A percentile compares a stretch with the other conserved stretches of the same genome.
These are phyloP conservation scores for Philopotamus ludificatus DNA, from an alignment of 1,140 invertebrate species.

Conservation along the genomic window DNA sequence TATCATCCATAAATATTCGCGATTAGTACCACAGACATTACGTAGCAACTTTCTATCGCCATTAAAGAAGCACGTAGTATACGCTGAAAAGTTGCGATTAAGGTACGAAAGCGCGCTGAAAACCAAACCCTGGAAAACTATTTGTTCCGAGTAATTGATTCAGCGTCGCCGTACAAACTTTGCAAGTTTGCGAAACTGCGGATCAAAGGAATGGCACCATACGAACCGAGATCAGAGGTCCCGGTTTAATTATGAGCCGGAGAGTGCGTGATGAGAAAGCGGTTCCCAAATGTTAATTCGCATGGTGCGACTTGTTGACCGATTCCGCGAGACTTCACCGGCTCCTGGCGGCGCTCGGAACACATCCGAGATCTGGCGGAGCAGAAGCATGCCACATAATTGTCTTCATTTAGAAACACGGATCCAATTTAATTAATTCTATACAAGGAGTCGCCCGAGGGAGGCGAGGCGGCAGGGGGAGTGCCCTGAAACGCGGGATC, in stretches of 20 bases:
- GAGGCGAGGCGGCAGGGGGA: not conserved
- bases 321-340: too few relatives aligned
- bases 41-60: too few relatives aligned
- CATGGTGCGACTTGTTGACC: too few relatives aligned
- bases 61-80: too few relatives aligned
- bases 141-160: slow-evolving; percentile 17
- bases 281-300: too few relatives aligned
- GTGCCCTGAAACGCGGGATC: not conserved
- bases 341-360: too few relatives aligned
- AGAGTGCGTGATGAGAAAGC: too few relatives aligned
- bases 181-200: slow-evolving; percentile 5
- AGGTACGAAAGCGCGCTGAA: not conserved
- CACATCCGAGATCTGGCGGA: not conserved
- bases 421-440: slow-evolving; percentile 11
- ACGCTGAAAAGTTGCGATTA: too few relatives aligned
- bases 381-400: not conserved
- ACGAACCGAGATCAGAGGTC: slow-evolving; percentile 4
- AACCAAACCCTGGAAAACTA: slow-evolving; percentile 1
- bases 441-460: not conserved
- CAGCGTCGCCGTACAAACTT: not conserved
- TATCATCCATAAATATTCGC: too few relatives aligned
- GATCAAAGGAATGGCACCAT: slow-evolving; percentile 11
- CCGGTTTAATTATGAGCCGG: slow-evolving; percentile 5
- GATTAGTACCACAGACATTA: too few relatives aligned
- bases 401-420: slow-evolving; percentile 3